Percentiles rank a stretch among this genome's conserved stretches.
These are phyloP conservation scores for Amiota mariae DNA, from an alignment of 2,888 invertebrate genomes.

Conservation along the genomic window DNA sequence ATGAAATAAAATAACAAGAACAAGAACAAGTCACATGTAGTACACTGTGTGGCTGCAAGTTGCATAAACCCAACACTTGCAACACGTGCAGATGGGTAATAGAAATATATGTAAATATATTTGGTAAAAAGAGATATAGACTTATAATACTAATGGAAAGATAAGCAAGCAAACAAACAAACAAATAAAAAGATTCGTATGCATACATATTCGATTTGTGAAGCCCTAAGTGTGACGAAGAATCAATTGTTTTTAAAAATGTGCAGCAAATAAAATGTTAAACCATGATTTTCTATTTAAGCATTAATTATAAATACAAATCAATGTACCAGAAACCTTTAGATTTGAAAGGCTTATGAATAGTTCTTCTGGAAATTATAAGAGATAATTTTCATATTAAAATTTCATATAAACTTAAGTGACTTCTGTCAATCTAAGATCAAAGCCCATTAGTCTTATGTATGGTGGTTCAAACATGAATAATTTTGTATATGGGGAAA, in stretches of 20 bases:
- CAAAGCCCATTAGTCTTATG: no score
- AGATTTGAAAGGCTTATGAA: no score
- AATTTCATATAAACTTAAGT: no score
- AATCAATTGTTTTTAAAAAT: slow-evolving; percentile 42
- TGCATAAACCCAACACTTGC: slow-evolving; percentile 39
- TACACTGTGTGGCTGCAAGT: background rate
- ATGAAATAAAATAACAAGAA: background rate
- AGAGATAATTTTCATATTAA: no score
- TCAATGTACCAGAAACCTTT: no score
- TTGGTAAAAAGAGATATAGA: no score
- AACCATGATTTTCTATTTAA: no score
- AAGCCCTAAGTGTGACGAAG: slow-evolving; percentile 46
- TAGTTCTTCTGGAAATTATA: no score
- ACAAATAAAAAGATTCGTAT: slow-evolving; percentile 29
- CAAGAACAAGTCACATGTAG: background rate
- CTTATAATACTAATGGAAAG: slow-evolving; percentile 36
- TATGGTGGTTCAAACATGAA: no score
- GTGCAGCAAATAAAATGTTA: slow-evolving; percentile 16
- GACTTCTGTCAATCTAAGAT: no score
- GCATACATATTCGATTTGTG: slow-evolving; percentile 53
- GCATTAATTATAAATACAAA: no score
- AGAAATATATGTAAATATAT: background rate
- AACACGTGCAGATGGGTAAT: background rate
- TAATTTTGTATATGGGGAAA: no score
- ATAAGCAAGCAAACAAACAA: slow-evolving; percentile 36